Conservation (phyloP, 2,797 vertebrate species). For the Cryptoblepharus egeriae region DNA sequence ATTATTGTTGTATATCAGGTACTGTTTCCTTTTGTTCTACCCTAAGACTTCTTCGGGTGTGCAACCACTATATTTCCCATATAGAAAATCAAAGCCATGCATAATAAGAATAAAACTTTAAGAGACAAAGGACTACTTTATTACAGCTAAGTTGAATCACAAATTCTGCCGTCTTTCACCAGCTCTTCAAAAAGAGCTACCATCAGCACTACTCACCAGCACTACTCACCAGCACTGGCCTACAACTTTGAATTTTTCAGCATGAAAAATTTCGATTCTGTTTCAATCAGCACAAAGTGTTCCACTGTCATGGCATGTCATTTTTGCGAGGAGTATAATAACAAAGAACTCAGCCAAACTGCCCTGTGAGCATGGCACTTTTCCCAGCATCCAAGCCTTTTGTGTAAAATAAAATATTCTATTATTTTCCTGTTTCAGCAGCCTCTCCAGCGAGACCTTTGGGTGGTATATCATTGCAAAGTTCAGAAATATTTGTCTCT, state of each 20-base stretch:
- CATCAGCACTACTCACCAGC: not conserved
- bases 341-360: conserved; percentile 61
- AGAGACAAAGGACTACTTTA: conserved; percentile 9
- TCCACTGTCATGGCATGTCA: conserved; percentile 9
- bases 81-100: not conserved
- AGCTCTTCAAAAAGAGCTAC: conserved; percentile 9
- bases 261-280: conserved; percentile 1
- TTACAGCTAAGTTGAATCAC: not conserved
- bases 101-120: not conserved
- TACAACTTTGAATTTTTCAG: not conserved
- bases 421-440: conserved; percentile 87
- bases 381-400: conserved; percentile 73
- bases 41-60: too few relatives aligned
- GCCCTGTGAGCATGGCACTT: conserved; percentile 66
- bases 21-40: too few relatives aligned
- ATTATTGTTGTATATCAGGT: not conserved
- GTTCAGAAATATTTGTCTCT: conserved; percentile 81
- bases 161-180: not conserved
- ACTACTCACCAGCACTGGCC: not conserved
- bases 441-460: conserved; percentile 70
- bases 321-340: conserved; percentile 46
- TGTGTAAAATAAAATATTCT: conserved; percentile 89
- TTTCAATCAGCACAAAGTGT: conserved; percentile 5
- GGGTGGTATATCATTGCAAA: conserved; percentile 76
- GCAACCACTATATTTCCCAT: not conserved